Evolutionary conservation across 2,888 invertebrate species (phyloP).

Genomic region (Patella depressa): DNA sequence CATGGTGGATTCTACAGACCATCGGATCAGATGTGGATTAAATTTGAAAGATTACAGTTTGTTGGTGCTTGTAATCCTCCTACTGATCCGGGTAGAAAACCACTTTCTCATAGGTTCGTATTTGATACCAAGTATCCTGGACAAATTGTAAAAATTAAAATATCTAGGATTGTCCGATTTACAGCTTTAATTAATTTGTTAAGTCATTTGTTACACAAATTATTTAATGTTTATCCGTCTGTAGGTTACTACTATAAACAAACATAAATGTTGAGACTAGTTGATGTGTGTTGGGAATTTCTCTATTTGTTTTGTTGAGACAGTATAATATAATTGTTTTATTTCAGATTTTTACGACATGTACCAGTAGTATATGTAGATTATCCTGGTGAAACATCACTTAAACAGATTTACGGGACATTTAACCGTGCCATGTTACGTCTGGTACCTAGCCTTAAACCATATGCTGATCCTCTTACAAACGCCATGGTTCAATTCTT

Average conservation of each 20-base stretch:
- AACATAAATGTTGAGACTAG: too few relatives aligned
- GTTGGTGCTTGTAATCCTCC: conserved; percentile 99
- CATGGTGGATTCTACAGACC: conserved; percentile 79
- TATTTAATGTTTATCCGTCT: too few relatives aligned
- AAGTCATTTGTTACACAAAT: too few relatives aligned
- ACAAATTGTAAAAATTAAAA: too few relatives aligned
- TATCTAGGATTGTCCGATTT: too few relatives aligned
- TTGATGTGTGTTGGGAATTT: too few relatives aligned
- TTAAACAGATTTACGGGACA: conserved; percentile 97
- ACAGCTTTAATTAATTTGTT: too few relatives aligned
- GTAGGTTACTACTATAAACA: too few relatives aligned
- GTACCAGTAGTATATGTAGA: conserved; percentile 99
- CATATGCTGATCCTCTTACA: conserved; percentile 95
- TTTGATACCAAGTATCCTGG: background rate
- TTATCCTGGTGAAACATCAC: conserved; percentile 97
- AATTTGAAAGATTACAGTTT: conserved; percentile 97
- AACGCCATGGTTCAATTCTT: conserved; percentile 99
- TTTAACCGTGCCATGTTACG: conserved; percentile 98
- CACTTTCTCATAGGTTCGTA: conserved; percentile 85
- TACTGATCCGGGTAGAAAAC: conserved; percentile 98
- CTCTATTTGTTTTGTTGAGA: too few relatives aligned
- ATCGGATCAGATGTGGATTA: conserved; percentile 94
- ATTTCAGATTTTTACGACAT: conserved; percentile 79
- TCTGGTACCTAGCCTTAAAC: conserved; percentile 89
- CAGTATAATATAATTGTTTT: background rate